These are phyloP conservation scores for Crocidura indochinensis DNA, from an alignment of 2,797 vertebrate species.

Conservation along the genomic window DNA sequence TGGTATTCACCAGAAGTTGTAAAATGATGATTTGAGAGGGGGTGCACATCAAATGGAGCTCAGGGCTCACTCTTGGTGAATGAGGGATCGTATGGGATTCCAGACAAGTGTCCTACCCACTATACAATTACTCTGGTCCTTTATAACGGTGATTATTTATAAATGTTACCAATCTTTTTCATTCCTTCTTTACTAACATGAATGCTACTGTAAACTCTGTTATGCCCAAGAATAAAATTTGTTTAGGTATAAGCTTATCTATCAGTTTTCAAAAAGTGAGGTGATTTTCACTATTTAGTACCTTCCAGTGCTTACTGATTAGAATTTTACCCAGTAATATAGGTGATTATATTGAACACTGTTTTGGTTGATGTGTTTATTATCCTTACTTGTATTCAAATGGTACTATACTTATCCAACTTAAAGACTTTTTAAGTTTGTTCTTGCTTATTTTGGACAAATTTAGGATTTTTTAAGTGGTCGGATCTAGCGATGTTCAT, in stretches of 20 bases:
- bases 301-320: background rate
- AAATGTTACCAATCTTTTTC: no score
- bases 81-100: no score
- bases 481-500: background rate
- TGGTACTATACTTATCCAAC: background rate
- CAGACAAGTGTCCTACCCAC: no score
- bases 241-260: slow-evolving; percentile 11
- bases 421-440: background rate
- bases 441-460: slow-evolving; percentile 4
- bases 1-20: no score
- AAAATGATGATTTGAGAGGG: no score
- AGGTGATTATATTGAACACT: no score
- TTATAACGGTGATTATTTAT: no score
- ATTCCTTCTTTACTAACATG: no score
- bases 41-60: no score
- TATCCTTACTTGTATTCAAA: background rate
- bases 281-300: background rate
- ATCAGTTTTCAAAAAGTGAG: slow-evolving; percentile 26
- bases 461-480: background rate
- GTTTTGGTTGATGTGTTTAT: slow-evolving; percentile 10
- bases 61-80: no score
- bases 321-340: background rate
- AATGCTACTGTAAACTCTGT: no score
- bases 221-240: background rate
- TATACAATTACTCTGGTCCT: no score